Evolutionary conservation across 1,140 invertebrate genomes (phyloP), one percentile per base, ranked within the genome.

Genomic region (Drosophila chauvacae): DNA sequence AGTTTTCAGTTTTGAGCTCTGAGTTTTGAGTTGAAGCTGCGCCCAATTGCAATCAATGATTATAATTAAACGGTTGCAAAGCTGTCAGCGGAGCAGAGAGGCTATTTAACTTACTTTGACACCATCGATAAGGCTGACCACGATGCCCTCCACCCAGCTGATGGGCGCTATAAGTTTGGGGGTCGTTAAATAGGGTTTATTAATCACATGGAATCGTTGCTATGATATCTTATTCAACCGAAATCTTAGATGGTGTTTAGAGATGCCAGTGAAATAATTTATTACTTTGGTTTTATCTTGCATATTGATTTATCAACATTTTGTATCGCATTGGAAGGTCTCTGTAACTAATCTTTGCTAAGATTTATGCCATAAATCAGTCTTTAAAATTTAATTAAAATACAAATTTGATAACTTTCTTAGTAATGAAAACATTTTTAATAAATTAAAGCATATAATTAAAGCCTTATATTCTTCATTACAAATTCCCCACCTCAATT

Each of bases 51-150:
- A 75, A 74, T 75, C 50, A 74, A 58, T 63, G 20, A 37, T 11
- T 55, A 16, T 57, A 55, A 63, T 50, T 48, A 63, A 74, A 51
- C 18, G n/a, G 37, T 72, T 60, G 50, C 42, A 37, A 68, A 82
- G 60, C 75, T 82, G 66, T 60, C 68, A 55, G 42, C 13, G 18
- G 30, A 37, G 20, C 20, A 33, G 66, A 30, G 53, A 57, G 59
- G 65, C 79, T 66, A 47, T 62, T 83, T 51, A 61, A 90, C 90
- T 91, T 91, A 91, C 90, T 91, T 91, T 91, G 71, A 87, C 80
- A 84, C 78, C 70, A 66, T 91, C 71, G 62, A 91, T 53, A 56
- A 91, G 58, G 56, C 64, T 80, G 41, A 69, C n/a, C 58, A 91
- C 72, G 72, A 91, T 90, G 82, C 77, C 81, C 53, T 90, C 53